Conservation (phyloP, 2,113 vertebrate genomes). For the Synodontis membranacea region DNA sequence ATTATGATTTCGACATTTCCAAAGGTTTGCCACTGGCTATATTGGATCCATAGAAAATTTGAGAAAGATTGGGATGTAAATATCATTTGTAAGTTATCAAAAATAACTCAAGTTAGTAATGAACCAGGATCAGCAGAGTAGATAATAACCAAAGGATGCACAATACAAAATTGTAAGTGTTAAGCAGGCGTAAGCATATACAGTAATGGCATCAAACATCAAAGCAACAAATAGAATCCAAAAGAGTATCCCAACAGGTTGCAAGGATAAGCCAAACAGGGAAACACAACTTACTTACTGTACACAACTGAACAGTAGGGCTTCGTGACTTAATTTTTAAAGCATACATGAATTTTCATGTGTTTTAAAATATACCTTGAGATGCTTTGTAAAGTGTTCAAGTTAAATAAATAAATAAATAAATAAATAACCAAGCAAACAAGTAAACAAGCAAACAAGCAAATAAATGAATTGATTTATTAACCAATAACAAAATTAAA, state of each 20-base stretch:
- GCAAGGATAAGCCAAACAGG: background rate
- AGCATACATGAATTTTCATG: background rate
- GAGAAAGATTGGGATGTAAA: background rate
- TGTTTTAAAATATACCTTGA: too few species aligned
- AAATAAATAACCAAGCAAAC: too few species aligned
- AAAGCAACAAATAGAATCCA: background rate
- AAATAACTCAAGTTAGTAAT: background rate
- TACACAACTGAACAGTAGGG: background rate
- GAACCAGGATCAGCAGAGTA: background rate
- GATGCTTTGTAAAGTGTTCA: too few species aligned
- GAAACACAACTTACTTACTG: background rate
- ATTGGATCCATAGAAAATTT: constrained; percentile 22
- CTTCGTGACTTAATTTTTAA: background rate
- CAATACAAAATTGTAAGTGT: background rate
- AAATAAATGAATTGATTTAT: too few species aligned
- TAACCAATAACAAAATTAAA: too few species aligned
- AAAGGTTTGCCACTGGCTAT: constrained; percentile 24
- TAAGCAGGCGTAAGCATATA: background rate
- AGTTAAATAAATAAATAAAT: too few species aligned
- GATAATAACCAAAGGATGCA: background rate
- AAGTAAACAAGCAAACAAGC: too few species aligned
- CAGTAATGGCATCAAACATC: background rate
- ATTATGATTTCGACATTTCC: constrained; percentile 34
- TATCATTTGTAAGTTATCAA: background rate
- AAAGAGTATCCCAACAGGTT: background rate